These are phyloP conservation scores for Podiceps cristatus DNA, from an alignment of 2,113 vertebrate genomes.

Conservation along the genomic window DNA sequence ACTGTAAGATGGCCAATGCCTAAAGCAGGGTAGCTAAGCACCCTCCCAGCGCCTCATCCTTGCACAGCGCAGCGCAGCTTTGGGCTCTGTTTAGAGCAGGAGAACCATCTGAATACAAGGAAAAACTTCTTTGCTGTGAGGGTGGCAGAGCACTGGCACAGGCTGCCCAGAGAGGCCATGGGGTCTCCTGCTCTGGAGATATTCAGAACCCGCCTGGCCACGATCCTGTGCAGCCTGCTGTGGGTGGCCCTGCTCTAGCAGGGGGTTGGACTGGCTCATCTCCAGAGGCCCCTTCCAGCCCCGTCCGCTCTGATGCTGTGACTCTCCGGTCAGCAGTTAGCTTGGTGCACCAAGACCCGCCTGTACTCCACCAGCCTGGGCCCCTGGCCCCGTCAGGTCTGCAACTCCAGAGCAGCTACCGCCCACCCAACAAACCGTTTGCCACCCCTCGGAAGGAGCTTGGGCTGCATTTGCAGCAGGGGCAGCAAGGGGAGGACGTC, in stretches of 20 bases:
- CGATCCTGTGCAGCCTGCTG: no score
- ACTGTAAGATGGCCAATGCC: neutral
- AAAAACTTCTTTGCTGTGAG: no score
- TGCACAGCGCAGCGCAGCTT: neutral
- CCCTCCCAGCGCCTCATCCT: neutral
- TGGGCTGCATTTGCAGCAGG: neutral
- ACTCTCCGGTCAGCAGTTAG: neutral
- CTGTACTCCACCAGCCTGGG: neutral
- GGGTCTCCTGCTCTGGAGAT: no score
- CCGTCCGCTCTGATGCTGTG: no score
- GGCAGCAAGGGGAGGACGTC: neutral
- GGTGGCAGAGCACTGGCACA: no score
- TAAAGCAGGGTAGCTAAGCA: neutral
- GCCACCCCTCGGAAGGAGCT: neutral
- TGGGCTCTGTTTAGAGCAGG: neutral
- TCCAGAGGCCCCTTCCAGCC: no score
- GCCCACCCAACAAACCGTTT: neutral
- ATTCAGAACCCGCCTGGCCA: no score
- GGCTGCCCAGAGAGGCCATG: no score
- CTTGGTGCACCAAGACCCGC: rapidly evolving
- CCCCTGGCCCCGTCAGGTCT: neutral
- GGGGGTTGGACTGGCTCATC: no score
- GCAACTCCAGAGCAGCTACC: neutral
- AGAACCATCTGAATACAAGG: neutral
- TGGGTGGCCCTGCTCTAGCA: no score